Evolutionary conservation across 2,888 invertebrate species (phyloP).

Genomic region (Lithophane semibrunnea): DNA sequence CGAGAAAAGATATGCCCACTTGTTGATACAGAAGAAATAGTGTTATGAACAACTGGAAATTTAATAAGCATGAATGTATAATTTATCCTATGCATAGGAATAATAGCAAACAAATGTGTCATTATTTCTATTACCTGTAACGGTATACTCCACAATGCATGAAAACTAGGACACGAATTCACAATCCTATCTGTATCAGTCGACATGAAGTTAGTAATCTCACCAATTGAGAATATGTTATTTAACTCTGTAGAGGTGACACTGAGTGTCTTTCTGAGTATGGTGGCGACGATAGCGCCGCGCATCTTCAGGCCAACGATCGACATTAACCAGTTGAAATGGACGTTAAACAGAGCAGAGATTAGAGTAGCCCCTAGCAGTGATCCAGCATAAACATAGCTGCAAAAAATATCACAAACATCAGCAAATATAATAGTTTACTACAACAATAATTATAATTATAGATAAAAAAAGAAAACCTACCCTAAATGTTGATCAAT

Average conservation of each 20-base stretch:
- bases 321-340: slow-evolving; percentile 97
- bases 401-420: slow-evolving; percentile 67
- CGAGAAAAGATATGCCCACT: slow-evolving; percentile 97
- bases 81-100: neutral
- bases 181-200: slow-evolving; percentile 98
- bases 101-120: neutral
- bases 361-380: slow-evolving; percentile 88
- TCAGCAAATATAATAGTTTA: neutral
- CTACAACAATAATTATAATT: neutral
- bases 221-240: slow-evolving; percentile 92
- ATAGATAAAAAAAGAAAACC: slow-evolving; percentile 7
- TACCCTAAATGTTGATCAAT: slow-evolving; percentile 93
- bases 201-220: slow-evolving; percentile 99
- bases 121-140: slow-evolving; percentile 91
- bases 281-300: slow-evolving; percentile 94
- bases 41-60: slow-evolving; percentile 93
- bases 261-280: slow-evolving; percentile 90
- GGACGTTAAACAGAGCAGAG: slow-evolving; percentile 94
- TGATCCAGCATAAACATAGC: slow-evolving; percentile 85
- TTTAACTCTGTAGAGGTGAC: slow-evolving; percentile 87
- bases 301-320: slow-evolving; percentile 96
- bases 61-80: slow-evolving; percentile 19
- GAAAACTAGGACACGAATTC: slow-evolving; percentile 98
- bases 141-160: slow-evolving; percentile 99
- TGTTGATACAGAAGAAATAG: slow-evolving; percentile 96